Percentiles rank a stretch among this genome's conserved stretches.
phyloP scores from a whole-genome alignment of 2,113 vertebrate genomes.

The Neoarius graeffei region DNA sequence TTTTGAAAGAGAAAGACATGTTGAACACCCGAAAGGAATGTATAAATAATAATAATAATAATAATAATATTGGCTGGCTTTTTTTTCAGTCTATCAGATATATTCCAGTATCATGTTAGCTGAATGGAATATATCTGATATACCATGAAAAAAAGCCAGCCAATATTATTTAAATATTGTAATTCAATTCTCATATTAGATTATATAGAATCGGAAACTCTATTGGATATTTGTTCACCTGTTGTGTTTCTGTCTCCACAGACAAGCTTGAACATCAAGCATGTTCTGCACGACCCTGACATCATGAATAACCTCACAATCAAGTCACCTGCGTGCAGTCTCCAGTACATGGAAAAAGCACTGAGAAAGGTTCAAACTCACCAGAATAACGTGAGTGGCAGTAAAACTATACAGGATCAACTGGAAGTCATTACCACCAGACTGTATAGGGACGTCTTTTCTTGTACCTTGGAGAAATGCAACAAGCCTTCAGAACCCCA shows the following conservation, averaged over 20 bases:
- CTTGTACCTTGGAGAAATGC: not conserved
- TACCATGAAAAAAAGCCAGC: too few species aligned
- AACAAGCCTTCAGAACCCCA: not conserved
- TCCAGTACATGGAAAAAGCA: conserved; percentile 54
- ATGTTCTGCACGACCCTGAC: not conserved
- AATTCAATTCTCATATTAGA: too few species aligned
- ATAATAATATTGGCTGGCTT: too few species aligned
- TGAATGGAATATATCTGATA: too few species aligned
- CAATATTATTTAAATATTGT: too few species aligned
- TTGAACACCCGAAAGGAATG: too few species aligned
- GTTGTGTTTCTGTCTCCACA: conserved; percentile 38
- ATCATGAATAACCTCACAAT: conserved; percentile 29
- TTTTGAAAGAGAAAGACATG: too few species aligned
- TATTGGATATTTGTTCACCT: not conserved
- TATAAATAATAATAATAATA: too few species aligned
- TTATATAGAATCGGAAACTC: not conserved
- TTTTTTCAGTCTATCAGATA: too few species aligned
- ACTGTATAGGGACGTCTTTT: rapidly evolving
- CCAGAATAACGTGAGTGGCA: conserved; percentile 42
- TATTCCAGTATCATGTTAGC: too few species aligned
- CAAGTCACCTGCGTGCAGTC: conserved; percentile 49
- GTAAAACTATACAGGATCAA: rapidly evolving
- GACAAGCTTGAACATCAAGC: conserved; percentile 39
- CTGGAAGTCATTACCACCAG: not conserved
- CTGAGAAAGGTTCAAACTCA: conserved; percentile 46